Evolutionary conservation across 2,797 vertebrate species (phyloP).

Genomic region (Hydrophis major): DNA sequence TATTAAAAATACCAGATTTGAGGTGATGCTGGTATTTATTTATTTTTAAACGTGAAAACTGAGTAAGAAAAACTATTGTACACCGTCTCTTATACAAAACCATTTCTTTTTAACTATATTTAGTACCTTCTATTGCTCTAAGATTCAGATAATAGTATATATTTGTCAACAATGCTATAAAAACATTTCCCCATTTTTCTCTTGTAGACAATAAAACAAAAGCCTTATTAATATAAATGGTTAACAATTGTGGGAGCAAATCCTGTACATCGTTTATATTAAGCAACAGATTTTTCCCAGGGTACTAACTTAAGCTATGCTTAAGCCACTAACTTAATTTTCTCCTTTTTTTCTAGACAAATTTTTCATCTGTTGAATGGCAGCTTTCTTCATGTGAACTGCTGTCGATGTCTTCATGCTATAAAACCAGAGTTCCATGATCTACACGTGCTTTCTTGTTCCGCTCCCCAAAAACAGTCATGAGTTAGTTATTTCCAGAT

Average conservation of each 20-base stretch:
- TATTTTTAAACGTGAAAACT: neutral
- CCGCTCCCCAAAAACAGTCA: conserved; percentile 43
- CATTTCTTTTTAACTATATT: neutral
- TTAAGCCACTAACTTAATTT: conserved; percentile 39
- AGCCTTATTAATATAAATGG: conserved; percentile 17
- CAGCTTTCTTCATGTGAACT: conserved; percentile 55
- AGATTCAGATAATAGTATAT: neutral
- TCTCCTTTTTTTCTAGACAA: conserved; percentile 63
- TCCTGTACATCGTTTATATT: neutral
- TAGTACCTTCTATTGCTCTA: neutral
- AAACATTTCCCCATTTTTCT: neutral
- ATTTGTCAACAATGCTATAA: neutral
- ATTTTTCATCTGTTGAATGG: conserved; percentile 47
- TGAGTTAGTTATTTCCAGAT: conserved; percentile 43
- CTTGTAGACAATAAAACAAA: neutral
- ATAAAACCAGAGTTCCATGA: conserved; percentile 54
- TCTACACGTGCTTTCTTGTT: conserved; percentile 44
- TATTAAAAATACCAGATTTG: neutral
- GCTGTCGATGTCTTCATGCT: conserved; percentile 54
- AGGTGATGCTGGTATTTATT: neutral
- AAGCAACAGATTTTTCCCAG: neutral
- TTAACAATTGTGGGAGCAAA: neutral
- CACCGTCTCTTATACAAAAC: neutral
- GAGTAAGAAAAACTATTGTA: neutral
- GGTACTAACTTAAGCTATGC: neutral